Percentiles rank a stretch among this genome's conserved stretches.
These are phyloP conservation scores for Helarctos malayanus DNA, from an alignment of 2,797 vertebrate genomes.

Conservation along the genomic window DNA sequence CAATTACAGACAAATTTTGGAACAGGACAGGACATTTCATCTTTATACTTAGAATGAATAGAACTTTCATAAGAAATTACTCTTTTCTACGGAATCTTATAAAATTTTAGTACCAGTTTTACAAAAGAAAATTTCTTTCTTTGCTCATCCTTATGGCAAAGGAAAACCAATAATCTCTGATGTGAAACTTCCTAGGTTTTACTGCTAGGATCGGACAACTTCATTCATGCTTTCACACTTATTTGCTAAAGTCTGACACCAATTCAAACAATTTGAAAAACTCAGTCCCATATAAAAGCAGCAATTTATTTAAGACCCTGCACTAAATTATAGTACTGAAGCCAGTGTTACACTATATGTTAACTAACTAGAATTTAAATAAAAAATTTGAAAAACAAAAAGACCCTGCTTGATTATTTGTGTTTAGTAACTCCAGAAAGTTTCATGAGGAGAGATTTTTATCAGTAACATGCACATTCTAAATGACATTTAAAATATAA, in stretches of 20 bases:
- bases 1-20: slow-evolving; percentile 59
- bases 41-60: slow-evolving; percentile 5
- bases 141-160: not conserved
- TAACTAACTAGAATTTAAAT: not conserved
- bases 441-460: not conserved
- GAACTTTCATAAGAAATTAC: slow-evolving; percentile 23
- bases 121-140: slow-evolving; percentile 45
- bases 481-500: slow-evolving; percentile 46
- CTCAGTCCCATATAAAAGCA: not conserved
- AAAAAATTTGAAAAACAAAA: not conserved
- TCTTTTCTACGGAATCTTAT: not conserved
- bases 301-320: slow-evolving; percentile 16
- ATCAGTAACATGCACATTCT: not conserved
- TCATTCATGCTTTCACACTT: slow-evolving; percentile 33
- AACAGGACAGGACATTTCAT: slow-evolving; percentile 48
- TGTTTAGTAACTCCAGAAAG: not conserved
- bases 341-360: not conserved
- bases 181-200: slow-evolving; percentile 22
- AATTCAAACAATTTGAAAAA: slow-evolving; percentile 8
- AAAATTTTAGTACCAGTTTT: slow-evolving; percentile 45
- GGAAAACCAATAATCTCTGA: slow-evolving; percentile 23
- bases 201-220: slow-evolving; percentile 33
- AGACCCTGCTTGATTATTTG: not conserved
- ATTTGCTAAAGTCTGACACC: slow-evolving; percentile 48
- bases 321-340: not conserved